Evolutionary conservation across 2,888 invertebrate species (phyloP), one percentile per base, ranked within the genome.

Genomic region (Norana najaformis): DNA sequence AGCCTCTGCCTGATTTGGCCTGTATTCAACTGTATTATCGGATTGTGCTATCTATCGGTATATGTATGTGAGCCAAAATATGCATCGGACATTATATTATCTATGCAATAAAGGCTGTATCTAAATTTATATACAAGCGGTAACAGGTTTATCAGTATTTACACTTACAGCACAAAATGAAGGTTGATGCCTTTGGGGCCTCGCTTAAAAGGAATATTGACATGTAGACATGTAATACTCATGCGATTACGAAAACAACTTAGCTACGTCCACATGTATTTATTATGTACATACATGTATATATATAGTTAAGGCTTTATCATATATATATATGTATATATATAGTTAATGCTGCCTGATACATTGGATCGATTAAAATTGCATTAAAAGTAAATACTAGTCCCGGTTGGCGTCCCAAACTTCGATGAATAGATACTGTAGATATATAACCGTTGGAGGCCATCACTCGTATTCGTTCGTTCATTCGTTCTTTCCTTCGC

Each of bases 331-430:
- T 16, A 47, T 47, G 20, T 3, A 16, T 47, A 47, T 47, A 16
- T 18, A 69, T 69, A 69, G n/a, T 69, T 69, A 8, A 69, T 30
- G 69, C 1, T 8, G n/a, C 13, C 14, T 69, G 11, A 69, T 69
- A 69, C n/a, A 69, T 69, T 11, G 69, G 69, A 69, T 69, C 69
- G n/a, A n/a, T 69, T 69, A 69, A 69, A 69, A 69, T 69, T 69
- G 69, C 69, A 69, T 69, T 69, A 69, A 69, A 69, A 69, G 69
- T 69, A 69, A 69, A 69, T 69, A 69, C 69, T 69, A n/a, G 69
- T 30, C 69, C 8, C 30, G 16, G 69, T n/a, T n/a, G 69, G 69
- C n/a, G 69, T n/a, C 69, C 69, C 30, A 69, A 16, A 13, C 69
- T 30, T 30, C 69, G 69, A 69, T 69, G 69, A 69, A 69, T 69